These are phyloP conservation scores for Ceyx melanurus DNA, from an alignment of 2,113 vertebrate genomes.

Conservation along the genomic window DNA sequence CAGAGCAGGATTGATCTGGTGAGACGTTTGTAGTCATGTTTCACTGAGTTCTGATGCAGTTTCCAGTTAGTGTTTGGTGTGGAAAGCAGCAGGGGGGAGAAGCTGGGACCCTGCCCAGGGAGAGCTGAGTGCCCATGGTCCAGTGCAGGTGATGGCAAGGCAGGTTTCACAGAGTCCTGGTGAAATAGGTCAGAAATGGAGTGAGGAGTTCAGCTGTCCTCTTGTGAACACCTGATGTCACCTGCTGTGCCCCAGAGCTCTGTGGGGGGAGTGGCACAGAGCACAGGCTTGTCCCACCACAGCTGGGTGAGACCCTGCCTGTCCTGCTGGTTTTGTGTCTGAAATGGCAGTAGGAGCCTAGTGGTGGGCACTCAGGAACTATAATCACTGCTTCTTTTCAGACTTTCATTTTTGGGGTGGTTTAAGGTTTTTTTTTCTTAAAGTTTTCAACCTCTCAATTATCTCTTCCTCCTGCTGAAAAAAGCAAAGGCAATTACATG, in stretches of 20 bases:
- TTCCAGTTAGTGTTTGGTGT: background rate
- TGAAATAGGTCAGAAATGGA: background rate
- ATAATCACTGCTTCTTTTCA: background rate
- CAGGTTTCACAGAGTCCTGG: background rate
- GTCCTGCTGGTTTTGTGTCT: background rate
- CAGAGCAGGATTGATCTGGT: background rate
- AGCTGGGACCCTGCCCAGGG: background rate
- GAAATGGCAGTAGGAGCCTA: background rate
- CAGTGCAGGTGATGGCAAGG: background rate
- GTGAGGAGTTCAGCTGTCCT: background rate
- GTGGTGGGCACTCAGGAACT: background rate
- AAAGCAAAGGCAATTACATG: background rate
- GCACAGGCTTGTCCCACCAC: too few relatives aligned
- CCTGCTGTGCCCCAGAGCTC: background rate
- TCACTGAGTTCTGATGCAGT: background rate
- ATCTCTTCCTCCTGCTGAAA: background rate
- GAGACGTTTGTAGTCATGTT: background rate
- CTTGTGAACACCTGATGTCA: accelerated
- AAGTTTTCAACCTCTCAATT: background rate
- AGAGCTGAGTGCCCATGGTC: background rate
- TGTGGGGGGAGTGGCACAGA: background rate
- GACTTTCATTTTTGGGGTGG: background rate
- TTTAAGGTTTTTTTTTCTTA: background rate
- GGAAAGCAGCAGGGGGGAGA: background rate
- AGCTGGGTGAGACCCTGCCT: background rate